Conservation (phyloP, 1,140 invertebrate species). For the Drosophila grimshawi region DNA sequence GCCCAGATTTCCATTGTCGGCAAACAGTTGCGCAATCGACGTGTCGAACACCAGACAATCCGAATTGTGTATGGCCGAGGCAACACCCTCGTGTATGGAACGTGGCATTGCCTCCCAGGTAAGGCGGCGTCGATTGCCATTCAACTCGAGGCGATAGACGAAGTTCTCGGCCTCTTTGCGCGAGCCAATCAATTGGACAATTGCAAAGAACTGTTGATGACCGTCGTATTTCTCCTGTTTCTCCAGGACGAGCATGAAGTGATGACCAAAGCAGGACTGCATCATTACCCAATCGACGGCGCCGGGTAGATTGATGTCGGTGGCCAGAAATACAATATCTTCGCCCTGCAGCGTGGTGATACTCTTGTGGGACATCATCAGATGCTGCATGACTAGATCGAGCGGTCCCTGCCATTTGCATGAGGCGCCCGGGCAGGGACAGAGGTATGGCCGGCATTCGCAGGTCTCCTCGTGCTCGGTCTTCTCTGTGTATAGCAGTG, state of each 20-base stretch:
- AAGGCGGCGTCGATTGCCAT: slow-evolving; percentile 95
- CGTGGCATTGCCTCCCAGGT: slow-evolving; percentile 99
- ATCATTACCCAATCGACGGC: slow-evolving; percentile 99
- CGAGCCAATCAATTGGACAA: slow-evolving; percentile 99
- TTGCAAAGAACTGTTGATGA: slow-evolving; percentile 99
- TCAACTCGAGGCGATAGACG: slow-evolving; percentile 98
- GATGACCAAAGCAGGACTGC: slow-evolving; percentile 99
- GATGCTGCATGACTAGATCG: slow-evolving; percentile 98
- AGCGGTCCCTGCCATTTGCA: slow-evolving; percentile 99
- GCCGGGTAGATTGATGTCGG: slow-evolving; percentile 99
- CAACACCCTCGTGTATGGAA: slow-evolving; percentile 99
- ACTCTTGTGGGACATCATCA: slow-evolving; percentile 99
- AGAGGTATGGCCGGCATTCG: slow-evolving; percentile 98
- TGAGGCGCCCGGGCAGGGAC: slow-evolving; percentile 98
- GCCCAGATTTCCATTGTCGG: slow-evolving; percentile 99
- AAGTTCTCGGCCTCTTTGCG: slow-evolving; percentile 99
- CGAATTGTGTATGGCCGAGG: slow-evolving; percentile 98
- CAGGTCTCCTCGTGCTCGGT: slow-evolving; percentile 99
- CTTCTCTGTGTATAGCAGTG: slow-evolving; percentile 98
- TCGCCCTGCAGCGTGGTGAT: slow-evolving; percentile 99
- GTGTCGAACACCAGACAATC: slow-evolving; percentile 99
- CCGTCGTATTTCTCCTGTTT: slow-evolving; percentile 99
- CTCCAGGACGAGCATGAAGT: slow-evolving; percentile 99
- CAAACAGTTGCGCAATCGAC: slow-evolving; percentile 98
- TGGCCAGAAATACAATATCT: slow-evolving; percentile 99